Base-by-base conservation (phyloP, 2,113 vertebrate genomes). In the Psophia crepitans region DNA sequence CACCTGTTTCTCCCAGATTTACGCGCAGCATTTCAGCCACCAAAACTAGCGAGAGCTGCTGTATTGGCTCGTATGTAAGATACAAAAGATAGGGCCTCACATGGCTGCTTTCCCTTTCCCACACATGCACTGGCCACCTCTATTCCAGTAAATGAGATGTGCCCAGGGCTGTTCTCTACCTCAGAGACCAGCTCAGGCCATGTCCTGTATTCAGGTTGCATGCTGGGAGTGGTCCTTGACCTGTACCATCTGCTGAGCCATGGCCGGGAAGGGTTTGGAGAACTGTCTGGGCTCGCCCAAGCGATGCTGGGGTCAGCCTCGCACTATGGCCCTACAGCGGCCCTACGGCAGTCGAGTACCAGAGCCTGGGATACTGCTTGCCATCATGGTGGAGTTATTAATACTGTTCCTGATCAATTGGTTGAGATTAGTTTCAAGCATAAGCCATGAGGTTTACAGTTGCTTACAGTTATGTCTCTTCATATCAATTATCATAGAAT, bases 311-410 rank as follows among this genome's bases (percentile, higher is more conserved):
- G 12, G 10, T 81, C 54, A 71, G 33, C 58, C 66, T 58, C 2
- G 6, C 2, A 1, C 49, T 22, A 46, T 0, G 6, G 21, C 39
- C 5, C 0, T 21, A 22, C 1, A 58, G 51, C 0, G 6, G 21
- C 39, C 5, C 0, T 21, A 22, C 1, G 53, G 28, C 23, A 35
- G 22, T 60, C 3, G 2, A 43, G 32, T 41, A n/a, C 54, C 1
- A 0, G 48, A 68, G 46, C 11, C n/a, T 74, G n/a, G 26, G 43
- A 24, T 17, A 7, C 0, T 46, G 39, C 26, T 8, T 3, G 0
- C 0, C 0, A 8, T 51, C 46, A 22, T 12, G 23, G 8, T 66
- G 51, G n/a, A 78, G 33, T 37, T 84, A 2, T 46, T 70, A 44
- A 35, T 28, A 9, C 19, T 27, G 26, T 57, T 75, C 21, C 37